Evolutionary conservation across 2,888 invertebrate genomes (phyloP).

Genomic region (Cyaniris semiargus): DNA sequence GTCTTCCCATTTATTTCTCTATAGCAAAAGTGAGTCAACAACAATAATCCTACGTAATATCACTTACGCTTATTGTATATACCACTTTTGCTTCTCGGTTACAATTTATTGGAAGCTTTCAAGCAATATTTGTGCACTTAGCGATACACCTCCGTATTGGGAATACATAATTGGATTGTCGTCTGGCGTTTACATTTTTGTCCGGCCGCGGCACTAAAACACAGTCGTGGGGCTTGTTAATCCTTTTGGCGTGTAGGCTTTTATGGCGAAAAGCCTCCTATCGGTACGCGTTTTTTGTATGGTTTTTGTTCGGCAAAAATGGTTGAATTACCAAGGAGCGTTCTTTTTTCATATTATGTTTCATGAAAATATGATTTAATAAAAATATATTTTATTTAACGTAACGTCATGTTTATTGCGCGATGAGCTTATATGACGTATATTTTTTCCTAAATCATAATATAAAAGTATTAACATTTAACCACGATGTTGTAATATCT

Average conservation of each 20-base stretch:
- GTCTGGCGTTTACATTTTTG: constrained; percentile 24
- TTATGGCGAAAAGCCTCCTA: constrained; percentile 18
- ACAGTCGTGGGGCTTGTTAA: constrained; percentile 15
- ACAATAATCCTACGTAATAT: neutral
- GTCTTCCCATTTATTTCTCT: neutral
- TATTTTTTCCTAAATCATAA: too few relatives aligned
- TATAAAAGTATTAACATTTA: too few relatives aligned
- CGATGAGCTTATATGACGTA: too few relatives aligned
- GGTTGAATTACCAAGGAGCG: neutral
- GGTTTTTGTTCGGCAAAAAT: neutral
- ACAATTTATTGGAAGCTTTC: neutral
- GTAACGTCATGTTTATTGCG: too few relatives aligned
- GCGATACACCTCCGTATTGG: constrained; percentile 23
- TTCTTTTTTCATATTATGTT: neutral
- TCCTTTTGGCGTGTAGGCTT: constrained; percentile 30
- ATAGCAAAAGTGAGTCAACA: neutral
- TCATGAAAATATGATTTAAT: too few relatives aligned
- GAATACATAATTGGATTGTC: constrained; percentile 32
- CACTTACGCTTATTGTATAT: neutral
- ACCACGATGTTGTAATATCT: too few relatives aligned
- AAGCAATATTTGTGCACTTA: constrained; percentile 21
- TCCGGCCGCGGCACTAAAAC: constrained; percentile 25
- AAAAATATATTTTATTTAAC: too few relatives aligned
- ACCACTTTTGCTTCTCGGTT: neutral
- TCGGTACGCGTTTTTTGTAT: neutral